Evolutionary conservation across 2,797 vertebrate species (phyloP), one percentile per base, ranked within the genome.

Genomic region (Arnoldichthys spilopterus): DNA sequence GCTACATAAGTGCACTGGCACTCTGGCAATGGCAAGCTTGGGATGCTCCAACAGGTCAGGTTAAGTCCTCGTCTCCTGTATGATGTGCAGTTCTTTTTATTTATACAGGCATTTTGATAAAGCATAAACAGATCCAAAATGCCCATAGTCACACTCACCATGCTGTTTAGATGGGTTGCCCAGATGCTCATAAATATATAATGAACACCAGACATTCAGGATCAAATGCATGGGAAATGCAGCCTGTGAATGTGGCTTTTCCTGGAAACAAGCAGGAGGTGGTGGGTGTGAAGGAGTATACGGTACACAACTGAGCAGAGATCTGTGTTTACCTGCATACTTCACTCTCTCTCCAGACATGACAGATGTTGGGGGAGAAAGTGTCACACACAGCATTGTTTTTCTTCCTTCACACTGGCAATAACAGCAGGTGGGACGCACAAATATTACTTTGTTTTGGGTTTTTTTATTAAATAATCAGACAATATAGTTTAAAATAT

Each of bases 171-270:
- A 32, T 62, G 37, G 59, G 22, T 63, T 71, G 64, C 68, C 78
- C 82, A 69, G 43, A 71, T 64, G 64, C 67, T 74, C 82, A 84
- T 86, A 82, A 84, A 84, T 84, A 79, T 54, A 32, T 72, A 75
- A 84, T 72, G 71, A 79, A 51, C 53, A n/a, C 22, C 58, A 51
- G 74, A 79, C 66, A 81, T 83, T 82, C 64, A 61, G 47, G 76
- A 78, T 80, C 74, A 72, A 70, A 75, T 69, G 59, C 63, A 34
- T 26, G 22, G 72, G 51, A 16, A 56, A 12, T 2, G 12, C 18
- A 16, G n/a, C n/a, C 34, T 22, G 20, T 22, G 43, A 62, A 66
- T 26, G 47, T 69, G 67, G 26, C 16, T 20, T 47, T 32, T 71
- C 15, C 34, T 45, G 7, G 3, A 43, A 51, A 34, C 28, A 56